Base-by-base conservation (phyloP, 2,113 vertebrate species). In the Plectropomus leopardus region DNA sequence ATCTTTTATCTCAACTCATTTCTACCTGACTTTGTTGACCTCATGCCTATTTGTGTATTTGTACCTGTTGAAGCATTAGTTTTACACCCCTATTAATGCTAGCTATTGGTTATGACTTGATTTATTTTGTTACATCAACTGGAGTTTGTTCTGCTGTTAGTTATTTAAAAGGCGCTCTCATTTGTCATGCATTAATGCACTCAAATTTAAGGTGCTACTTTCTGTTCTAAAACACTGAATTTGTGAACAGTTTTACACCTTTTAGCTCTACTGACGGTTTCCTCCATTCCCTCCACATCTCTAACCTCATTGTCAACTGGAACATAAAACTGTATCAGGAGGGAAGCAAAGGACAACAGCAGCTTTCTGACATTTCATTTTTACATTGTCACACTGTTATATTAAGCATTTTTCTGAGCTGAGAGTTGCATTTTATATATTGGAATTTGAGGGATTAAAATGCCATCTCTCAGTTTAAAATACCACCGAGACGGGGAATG, bases 141-240 rank as follows among this genome's bases (percentile, higher is more conserved):
- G 30, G 57, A 72, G 64, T 66, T 82, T 75, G 10, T 72, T 60
- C 50, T 76, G 60, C 61, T 54, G n/a, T 79, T 60, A n/a, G 23
- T 48, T 82, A 80, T 79, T 81, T 80, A 53, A 24, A 78, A 30
- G 28, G n/a, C 47, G 5, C 11, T 79, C 67, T 50, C 2, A 61
- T 73, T 80, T 76, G 47, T 66, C 44, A 51, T 78, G 30, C 67
- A 54, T 58, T 51, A 24, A 60, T 61, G 80, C 58, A 88, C 74
- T 78, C 83, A 75, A 5, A 57, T 74, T 70, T 16, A 32, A 65
- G 79, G 40, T 75, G 79, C 78, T 88, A 45, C 60, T 87, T 80
- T 53, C 14, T 44, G 54, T 73, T 79, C 23, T 61, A 21, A 85
- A 47, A 92, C 90, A 88, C 82, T 91, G 87, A 79, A 84, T 65